phyloP scores from a whole-genome alignment of 2,797 vertebrate genomes.

The Myioborus melanocephalus region DNA sequence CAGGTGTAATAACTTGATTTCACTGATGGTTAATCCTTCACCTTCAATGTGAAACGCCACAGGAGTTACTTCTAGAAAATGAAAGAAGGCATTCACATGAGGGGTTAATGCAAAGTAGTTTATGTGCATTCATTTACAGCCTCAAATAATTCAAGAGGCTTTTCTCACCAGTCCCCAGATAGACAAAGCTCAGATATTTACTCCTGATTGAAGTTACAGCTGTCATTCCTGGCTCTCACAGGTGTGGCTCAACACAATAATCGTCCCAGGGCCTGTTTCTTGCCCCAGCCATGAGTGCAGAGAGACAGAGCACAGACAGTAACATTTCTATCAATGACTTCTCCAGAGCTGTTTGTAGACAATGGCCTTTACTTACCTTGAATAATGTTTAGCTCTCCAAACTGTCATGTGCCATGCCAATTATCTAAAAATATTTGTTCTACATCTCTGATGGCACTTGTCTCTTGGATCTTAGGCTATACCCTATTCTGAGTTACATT shows the following conservation, averaged over 20 bases:
- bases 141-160: not conserved
- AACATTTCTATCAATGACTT: not conserved
- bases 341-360: not conserved
- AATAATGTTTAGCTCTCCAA: not conserved
- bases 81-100: not conserved
- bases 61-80: not conserved
- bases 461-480: not conserved
- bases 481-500: not conserved
- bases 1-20: not conserved
- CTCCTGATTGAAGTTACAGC: not conserved
- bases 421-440: slow-evolving; percentile 24
- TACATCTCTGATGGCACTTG: not conserved
- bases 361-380: not conserved
- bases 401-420: not conserved
- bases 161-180: not conserved
- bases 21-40: not conserved
- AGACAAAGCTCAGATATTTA: not conserved
- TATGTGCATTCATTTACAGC: not conserved
- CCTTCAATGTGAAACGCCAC: not conserved
- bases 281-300: not conserved
- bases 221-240: not conserved
- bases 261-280: not conserved
- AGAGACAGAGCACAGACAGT: not conserved
- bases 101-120: not conserved
- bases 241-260: not conserved